These are phyloP conservation scores for Micromesistius poutassou DNA, from an alignment of 2,797 vertebrate genomes.

Conservation along the genomic window DNA sequence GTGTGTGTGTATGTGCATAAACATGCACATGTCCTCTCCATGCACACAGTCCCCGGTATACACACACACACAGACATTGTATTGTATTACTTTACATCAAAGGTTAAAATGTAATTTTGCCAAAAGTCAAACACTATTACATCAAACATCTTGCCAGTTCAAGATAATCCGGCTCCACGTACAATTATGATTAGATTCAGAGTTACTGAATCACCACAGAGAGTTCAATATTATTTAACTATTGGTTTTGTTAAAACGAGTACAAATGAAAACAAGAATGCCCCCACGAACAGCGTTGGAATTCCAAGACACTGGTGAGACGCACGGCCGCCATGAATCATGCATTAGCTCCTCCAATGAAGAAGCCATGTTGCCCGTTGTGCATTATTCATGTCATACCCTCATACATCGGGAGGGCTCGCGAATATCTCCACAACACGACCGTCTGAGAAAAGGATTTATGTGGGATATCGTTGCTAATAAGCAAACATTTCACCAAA, in stretches of 20 bases:
- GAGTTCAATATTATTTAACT: too few species aligned
- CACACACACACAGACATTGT: not conserved
- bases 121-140: too few species aligned
- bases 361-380: slow-evolving; percentile 49
- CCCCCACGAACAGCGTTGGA: not conserved
- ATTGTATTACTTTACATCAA: not conserved
- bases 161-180: too few species aligned
- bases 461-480: slow-evolving; percentile 22
- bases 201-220: too few species aligned
- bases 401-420: slow-evolving; percentile 66
- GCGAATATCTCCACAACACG: slow-evolving; percentile 30
- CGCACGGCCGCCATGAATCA: slow-evolving; percentile 50
- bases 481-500: slow-evolving; percentile 15
- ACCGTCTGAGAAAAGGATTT: slow-evolving; percentile 12
- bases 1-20: not conserved
- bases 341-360: slow-evolving; percentile 58
- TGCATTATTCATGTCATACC: slow-evolving; percentile 57
- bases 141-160: too few species aligned
- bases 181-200: too few species aligned
- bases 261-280: not conserved
- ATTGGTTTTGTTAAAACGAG: not conserved
- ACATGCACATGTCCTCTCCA: slow-evolving; percentile 11
- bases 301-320: slow-evolving; percentile 9
- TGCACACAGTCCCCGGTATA: not conserved
- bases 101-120: too few species aligned